Evolutionary conservation across 2,113 vertebrate species (phyloP).

Genomic region (Procavia capensis): DNA sequence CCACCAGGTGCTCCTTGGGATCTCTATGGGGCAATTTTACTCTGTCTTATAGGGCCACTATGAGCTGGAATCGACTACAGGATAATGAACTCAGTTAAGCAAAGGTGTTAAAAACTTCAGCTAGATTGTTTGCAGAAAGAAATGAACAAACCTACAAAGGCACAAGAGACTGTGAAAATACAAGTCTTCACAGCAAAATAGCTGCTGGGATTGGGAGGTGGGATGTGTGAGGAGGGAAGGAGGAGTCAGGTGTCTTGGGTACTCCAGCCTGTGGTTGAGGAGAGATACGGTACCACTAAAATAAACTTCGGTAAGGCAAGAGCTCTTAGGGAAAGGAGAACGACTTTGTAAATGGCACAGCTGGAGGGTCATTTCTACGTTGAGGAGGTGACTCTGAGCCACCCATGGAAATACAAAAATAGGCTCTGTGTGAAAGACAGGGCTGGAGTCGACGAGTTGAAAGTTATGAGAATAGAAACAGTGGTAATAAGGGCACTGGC

Average conservation of each 20-base stretch:
- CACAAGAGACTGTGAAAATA: not conserved
- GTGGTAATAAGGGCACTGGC: not conserved
- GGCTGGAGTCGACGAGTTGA: not conserved
- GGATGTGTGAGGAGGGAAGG: not conserved
- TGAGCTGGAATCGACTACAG: no score
- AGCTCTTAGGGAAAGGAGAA: not conserved
- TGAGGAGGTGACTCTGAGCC: not conserved
- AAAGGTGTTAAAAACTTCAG: not conserved
- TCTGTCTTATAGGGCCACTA: no score
- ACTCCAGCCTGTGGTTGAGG: not conserved
- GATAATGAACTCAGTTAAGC: not conserved
- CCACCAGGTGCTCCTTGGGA: no score
- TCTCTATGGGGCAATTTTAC: no score
- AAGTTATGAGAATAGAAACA: not conserved
- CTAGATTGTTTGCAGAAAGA: not conserved
- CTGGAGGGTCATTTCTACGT: no score
- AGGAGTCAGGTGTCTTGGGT: not conserved
- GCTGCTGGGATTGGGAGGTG: not conserved
- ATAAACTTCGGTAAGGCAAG: not conserved
- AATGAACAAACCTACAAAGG: not conserved
- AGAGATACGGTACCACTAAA: not conserved
- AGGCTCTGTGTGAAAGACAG: not conserved
- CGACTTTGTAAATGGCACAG: not conserved
- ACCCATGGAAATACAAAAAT: not conserved
- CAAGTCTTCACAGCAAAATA: not conserved